Base-by-base conservation (phyloP, 2,797 vertebrate species). In the Acrocephalus scirpaceus region DNA sequence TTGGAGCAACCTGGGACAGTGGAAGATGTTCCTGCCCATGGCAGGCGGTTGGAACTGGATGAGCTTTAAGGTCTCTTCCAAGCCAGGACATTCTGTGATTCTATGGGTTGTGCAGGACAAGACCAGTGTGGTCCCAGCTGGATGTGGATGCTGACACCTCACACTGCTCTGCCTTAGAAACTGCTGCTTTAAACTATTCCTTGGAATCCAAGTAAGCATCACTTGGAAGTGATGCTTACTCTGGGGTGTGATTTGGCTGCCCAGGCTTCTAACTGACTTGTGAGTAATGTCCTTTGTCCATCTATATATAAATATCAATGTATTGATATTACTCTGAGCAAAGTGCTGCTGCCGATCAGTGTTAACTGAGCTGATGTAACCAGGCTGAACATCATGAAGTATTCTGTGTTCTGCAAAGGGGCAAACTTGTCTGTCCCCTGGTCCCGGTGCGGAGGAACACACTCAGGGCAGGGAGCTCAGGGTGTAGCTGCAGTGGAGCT, bases 371-470 rank as follows among this genome's bases (percentile, higher is more conserved):
- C 29, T 45, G 40, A 69, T 25, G 13, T 11, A 38, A 29, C n/a
- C 72, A 23, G n/a, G 51, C 38, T 16, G 54, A 53, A 13, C 5
- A 45, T 30, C 16, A 16, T 30, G 34, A 13, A 19, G 10, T 18
- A 7, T 23, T 27, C 15, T 3, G 17, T 44, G 38, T 18, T 38
- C 27, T 76, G 23, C 32, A 16, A 23, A 30, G 22, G 16, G 27
- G 5, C 32, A 45, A 32, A 44, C 40, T 13, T 3, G 7, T 51
- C 45, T 1, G 1, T 27, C 1, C 45, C n/a, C 53, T 11, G 38
- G 15, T 60, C 12, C 47, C 3, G 0, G 14, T 10, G 61, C 26
- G 19, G 15, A 29, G 27, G 20, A 74, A 25, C 15, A 11, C 36
- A 38, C 38, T 38, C 38, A 11, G 53, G 17, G 36, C 53, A 32